Percentiles rank a stretch among this genome's conserved stretches.
phyloP scores from a whole-genome alignment of 1,140 invertebrate species.

The Pseudoatta argentina region DNA sequence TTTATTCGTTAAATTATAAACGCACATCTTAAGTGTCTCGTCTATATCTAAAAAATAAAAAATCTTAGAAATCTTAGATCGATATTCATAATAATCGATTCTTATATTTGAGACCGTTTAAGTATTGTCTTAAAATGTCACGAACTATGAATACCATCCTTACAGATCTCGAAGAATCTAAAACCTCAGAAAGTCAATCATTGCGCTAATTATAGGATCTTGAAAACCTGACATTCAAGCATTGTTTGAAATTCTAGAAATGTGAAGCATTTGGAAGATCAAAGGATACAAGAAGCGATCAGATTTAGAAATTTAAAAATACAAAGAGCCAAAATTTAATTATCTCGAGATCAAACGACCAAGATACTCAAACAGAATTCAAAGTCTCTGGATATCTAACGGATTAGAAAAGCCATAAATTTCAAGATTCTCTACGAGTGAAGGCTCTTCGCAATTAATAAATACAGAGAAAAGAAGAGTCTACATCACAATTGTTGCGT shows the following conservation, averaged over 20 bases:
- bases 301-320: background rate
- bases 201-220: background rate
- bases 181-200: background rate
- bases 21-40: background rate
- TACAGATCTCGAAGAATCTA: background rate
- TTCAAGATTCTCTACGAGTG: background rate
- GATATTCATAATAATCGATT: too few species aligned
- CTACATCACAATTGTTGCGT: background rate
- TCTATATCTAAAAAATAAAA: background rate
- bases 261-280: background rate
- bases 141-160: too few species aligned
- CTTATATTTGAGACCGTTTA: too few species aligned
- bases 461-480: background rate
- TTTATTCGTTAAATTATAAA: background rate
- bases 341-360: background rate
- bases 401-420: background rate
- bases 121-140: too few species aligned
- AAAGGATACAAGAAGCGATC: constrained; percentile 6
- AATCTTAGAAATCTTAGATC: background rate
- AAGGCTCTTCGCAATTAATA: background rate
- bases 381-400: background rate
- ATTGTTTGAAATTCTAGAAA: background rate
- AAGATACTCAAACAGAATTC: background rate
- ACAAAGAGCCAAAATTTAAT: background rate
- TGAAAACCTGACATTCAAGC: background rate